Conservation (phyloP, 92 coral and sea anemone genomes). For the Paramuricea clavata region DNA sequence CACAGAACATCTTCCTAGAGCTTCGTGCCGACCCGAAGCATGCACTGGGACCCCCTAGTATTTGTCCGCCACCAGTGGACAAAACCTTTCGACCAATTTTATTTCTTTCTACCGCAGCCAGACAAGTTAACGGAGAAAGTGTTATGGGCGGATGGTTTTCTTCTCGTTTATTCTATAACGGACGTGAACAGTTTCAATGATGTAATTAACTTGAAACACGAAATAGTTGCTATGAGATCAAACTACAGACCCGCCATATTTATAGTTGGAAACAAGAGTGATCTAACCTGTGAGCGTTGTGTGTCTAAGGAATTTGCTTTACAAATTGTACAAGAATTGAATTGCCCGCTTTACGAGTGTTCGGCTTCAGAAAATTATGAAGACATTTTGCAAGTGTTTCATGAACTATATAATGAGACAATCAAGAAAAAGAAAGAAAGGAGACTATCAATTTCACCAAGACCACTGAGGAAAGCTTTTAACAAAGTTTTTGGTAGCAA, state of each 20-base stretch:
- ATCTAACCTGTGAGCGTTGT: slow-evolving; percentile 76
- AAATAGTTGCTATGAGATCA: slow-evolving; percentile 63
- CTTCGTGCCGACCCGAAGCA: no score
- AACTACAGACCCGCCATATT: slow-evolving; percentile 65
- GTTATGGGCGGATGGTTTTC: slow-evolving; percentile 83
- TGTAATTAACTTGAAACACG: slow-evolving; percentile 54
- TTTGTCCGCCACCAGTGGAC: no score
- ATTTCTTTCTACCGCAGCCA: slow-evolving; percentile 14
- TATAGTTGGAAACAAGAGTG: slow-evolving; percentile 81
- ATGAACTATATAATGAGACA: slow-evolving; percentile 79
- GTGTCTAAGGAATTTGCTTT: slow-evolving; percentile 49
- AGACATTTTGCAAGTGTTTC: slow-evolving; percentile 69
- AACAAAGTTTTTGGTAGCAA: slow-evolving; percentile 80
- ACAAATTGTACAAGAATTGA: slow-evolving; percentile 56
- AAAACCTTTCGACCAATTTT: no score
- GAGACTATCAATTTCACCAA: slow-evolving; percentile 76
- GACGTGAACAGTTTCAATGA: slow-evolving; percentile 74
- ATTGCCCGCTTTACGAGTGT: slow-evolving; percentile 76
- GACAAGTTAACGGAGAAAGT: slow-evolving; percentile 45
- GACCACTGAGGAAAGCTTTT: slow-evolving; percentile 78
- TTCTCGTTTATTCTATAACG: slow-evolving; percentile 81
- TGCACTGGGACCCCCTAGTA: no score
- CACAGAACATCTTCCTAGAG: no score
- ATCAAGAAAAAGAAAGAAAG: slow-evolving; percentile 73
- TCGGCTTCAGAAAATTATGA: slow-evolving; percentile 80